These are phyloP conservation scores for Austrofundulus limnaeus DNA, from an alignment of 2,113 vertebrate species.

Conservation along the genomic window DNA sequence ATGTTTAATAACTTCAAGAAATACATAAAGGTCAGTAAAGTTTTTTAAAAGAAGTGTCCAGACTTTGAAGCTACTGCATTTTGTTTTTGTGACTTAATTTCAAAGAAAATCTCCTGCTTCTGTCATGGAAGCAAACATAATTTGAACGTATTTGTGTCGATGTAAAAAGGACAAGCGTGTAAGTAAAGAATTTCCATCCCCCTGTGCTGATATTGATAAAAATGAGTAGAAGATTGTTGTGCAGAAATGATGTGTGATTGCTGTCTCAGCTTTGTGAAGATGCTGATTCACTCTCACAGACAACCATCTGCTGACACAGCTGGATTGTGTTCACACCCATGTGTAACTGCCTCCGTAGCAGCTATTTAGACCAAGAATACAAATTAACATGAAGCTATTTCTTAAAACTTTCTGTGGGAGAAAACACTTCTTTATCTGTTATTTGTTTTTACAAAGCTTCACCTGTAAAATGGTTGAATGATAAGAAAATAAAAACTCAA, in stretches of 20 bases:
- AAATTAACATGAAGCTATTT: slow-evolving; percentile 13
- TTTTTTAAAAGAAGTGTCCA: too few species aligned
- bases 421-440: slow-evolving; percentile 6
- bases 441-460: not conserved
- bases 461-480: not conserved
- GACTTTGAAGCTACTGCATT: too few species aligned
- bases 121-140: slow-evolving; percentile 44
- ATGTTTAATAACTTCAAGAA: too few species aligned
- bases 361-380: slow-evolving; percentile 1
- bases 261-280: slow-evolving; percentile 43
- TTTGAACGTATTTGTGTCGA: slow-evolving; percentile 5
- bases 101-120: slow-evolving; percentile 22
- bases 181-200: slow-evolving; percentile 14
- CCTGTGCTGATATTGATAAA: slow-evolving; percentile 35
- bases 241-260: slow-evolving; percentile 54
- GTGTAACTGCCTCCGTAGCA: slow-evolving; percentile 1
- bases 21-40: too few species aligned
- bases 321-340: slow-evolving; percentile 24
- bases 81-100: slow-evolving; percentile 7
- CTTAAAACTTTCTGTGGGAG: not conserved
- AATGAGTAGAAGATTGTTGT: slow-evolving; percentile 43
- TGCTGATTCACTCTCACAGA: slow-evolving; percentile 40
- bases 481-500: too few species aligned
- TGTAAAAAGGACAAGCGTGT: too few species aligned
- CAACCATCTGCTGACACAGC: slow-evolving; percentile 52